phyloP scores from a whole-genome alignment of 2,113 vertebrate genomes.

The Nibea albiflora region DNA sequence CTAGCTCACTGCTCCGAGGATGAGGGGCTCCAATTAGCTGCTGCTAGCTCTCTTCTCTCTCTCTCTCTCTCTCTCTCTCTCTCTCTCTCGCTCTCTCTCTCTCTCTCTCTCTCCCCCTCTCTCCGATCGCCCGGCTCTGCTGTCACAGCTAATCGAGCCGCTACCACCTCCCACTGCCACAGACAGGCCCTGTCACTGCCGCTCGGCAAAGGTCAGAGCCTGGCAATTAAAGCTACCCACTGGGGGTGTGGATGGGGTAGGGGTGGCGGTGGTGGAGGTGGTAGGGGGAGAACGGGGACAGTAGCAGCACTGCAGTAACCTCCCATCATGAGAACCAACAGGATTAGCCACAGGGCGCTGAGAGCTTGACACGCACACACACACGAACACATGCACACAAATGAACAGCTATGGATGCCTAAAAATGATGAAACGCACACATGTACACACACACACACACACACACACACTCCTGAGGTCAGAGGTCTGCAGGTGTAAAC shows the following conservation, averaged over 20 bases:
- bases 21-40: constrained; percentile 83
- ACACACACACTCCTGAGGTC: constrained; percentile 8
- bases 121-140: constrained; percentile 57
- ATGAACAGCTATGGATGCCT: constrained; percentile 10
- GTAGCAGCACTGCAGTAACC: constrained; percentile 67
- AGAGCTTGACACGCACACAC: constrained; percentile 30
- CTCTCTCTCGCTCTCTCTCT: neutral
- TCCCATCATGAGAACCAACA: constrained; percentile 73
- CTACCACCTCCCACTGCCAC: constrained; percentile 76
- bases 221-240: constrained; percentile 83
- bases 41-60: constrained; percentile 50
- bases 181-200: constrained; percentile 79
- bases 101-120: neutral
- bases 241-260: constrained; percentile 48
- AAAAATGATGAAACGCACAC: neutral
- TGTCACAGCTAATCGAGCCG: constrained; percentile 83
- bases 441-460: neutral
- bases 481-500: constrained; percentile 33
- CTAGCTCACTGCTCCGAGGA: constrained; percentile 73
- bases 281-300: constrained; percentile 38
- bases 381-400: neutral
- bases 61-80: constrained; percentile 9
- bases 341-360: constrained; percentile 55
- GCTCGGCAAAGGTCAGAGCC: constrained; percentile 82
- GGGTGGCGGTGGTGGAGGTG: neutral